phyloP scores from a whole-genome alignment of 1,140 invertebrate species.

The Lepidurus arcticus region DNA sequence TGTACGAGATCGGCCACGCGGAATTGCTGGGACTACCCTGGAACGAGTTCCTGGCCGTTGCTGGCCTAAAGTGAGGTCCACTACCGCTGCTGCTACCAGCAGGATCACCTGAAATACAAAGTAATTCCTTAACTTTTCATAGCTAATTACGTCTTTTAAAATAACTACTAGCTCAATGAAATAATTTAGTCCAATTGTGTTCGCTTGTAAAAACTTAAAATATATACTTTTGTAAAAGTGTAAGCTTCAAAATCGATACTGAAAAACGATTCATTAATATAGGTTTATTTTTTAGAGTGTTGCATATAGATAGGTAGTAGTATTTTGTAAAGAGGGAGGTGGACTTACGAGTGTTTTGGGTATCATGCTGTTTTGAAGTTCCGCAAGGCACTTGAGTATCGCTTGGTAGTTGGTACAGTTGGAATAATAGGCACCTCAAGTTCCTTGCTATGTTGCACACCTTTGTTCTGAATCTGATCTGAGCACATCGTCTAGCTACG shows the following conservation, averaged over 20 bases:
- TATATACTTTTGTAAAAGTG: background rate
- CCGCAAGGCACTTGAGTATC: background rate
- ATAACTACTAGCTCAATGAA: too few relatives aligned
- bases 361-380: slow-evolving; percentile 14
- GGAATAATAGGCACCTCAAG: background rate
- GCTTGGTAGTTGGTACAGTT: background rate
- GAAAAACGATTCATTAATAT: background rate
- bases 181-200: too few relatives aligned
- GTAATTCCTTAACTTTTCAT: background rate
- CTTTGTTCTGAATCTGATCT: background rate
- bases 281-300: background rate
- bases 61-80: background rate
- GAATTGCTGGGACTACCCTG: background rate
- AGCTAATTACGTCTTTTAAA: background rate
- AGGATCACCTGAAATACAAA: slow-evolving; percentile 22
- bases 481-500: background rate
- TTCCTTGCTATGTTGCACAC: background rate
- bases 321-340: background rate
- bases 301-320: too few relatives aligned
- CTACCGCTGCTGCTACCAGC: slow-evolving; percentile 27
- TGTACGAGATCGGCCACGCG: background rate
- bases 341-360: slow-evolving; percentile 30
- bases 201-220: background rate
- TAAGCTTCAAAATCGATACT: background rate
- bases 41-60: background rate